A percentile compares a stretch with the other conserved stretches of the same genome.
Evolutionary conservation across 2,888 invertebrate species (phyloP).

Genomic region (Sialis fuliginosa): DNA sequence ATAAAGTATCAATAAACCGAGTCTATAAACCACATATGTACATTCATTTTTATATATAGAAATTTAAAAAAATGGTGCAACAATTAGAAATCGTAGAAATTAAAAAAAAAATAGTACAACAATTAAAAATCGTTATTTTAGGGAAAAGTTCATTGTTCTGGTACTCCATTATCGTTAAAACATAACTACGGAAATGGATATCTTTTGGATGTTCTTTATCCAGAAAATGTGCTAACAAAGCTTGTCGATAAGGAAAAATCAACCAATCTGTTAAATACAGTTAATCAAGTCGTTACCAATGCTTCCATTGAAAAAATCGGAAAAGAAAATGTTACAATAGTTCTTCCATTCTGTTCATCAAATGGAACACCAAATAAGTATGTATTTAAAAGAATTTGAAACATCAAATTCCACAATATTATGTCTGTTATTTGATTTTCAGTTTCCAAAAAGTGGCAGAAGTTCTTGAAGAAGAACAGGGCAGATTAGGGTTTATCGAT

Average conservation of each 20-base stretch:
- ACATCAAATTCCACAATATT: not conserved
- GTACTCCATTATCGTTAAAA: slow-evolving; percentile 36
- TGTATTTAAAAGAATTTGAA: not conserved
- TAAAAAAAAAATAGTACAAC: no score
- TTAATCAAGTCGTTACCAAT: slow-evolving; percentile 28
- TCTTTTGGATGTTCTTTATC: slow-evolving; percentile 29
- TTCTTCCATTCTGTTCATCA: slow-evolving; percentile 26
- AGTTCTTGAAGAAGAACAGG: slow-evolving; percentile 28
- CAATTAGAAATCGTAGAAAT: no score
- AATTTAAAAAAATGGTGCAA: no score
- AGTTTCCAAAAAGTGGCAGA: slow-evolving; percentile 30
- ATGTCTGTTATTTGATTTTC: slow-evolving; percentile 8
- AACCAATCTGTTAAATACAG: slow-evolving; percentile 24
- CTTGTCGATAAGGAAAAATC: slow-evolving; percentile 18
- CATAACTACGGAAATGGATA: slow-evolving; percentile 37
- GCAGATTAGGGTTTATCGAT: slow-evolving; percentile 26
- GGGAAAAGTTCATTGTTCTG: slow-evolving; percentile 37
- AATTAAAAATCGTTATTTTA: slow-evolving; percentile 11
- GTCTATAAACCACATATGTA: no score
- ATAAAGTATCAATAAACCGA: no score
- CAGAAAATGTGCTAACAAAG: slow-evolving; percentile 9
- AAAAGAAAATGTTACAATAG: slow-evolving; percentile 26
- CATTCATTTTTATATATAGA: no score
- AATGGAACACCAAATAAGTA: slow-evolving; percentile 7
- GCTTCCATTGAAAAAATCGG: slow-evolving; percentile 26